Conservation (phyloP, 2,797 vertebrate genomes). For the Anguilla anguilla region DNA sequence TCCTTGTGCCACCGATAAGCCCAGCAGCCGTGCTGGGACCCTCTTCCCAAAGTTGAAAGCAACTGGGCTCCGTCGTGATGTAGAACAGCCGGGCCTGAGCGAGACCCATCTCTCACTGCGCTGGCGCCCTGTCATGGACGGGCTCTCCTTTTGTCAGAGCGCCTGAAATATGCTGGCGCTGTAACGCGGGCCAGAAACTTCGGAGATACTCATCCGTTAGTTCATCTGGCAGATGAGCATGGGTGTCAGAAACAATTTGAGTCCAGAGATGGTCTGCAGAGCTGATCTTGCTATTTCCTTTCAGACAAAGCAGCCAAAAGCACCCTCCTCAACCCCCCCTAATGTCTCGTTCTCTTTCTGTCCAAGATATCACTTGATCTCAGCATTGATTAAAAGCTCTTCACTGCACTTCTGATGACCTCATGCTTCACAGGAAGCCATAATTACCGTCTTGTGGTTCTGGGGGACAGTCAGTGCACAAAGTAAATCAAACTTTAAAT, state of each 20-base stretch:
- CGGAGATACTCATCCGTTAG: background rate
- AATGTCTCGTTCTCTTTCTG: background rate
- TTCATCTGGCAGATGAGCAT: conserved; percentile 6
- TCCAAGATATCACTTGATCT: background rate
- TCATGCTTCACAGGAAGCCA: conserved; percentile 8
- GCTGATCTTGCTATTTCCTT: background rate
- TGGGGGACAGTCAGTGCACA: background rate
- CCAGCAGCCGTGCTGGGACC: background rate
- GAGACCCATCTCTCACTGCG: conserved; percentile 1
- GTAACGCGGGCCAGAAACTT: background rate
- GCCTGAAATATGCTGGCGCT: background rate
- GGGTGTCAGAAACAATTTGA: background rate
- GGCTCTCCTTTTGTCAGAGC: background rate
- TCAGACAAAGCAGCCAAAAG: background rate
- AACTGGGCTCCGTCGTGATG: background rate
- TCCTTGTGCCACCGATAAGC: background rate
- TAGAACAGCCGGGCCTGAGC: background rate
- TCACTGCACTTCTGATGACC: background rate
- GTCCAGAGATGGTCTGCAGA: conserved; percentile 13
- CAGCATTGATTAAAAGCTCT: background rate
- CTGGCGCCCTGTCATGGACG: background rate
- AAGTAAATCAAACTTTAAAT: background rate
- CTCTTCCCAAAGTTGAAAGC: background rate
- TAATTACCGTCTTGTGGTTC: background rate
- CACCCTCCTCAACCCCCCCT: background rate